Base-by-base conservation (phyloP, 2,113 vertebrate genomes). In the Cervus canadensis region DNA sequence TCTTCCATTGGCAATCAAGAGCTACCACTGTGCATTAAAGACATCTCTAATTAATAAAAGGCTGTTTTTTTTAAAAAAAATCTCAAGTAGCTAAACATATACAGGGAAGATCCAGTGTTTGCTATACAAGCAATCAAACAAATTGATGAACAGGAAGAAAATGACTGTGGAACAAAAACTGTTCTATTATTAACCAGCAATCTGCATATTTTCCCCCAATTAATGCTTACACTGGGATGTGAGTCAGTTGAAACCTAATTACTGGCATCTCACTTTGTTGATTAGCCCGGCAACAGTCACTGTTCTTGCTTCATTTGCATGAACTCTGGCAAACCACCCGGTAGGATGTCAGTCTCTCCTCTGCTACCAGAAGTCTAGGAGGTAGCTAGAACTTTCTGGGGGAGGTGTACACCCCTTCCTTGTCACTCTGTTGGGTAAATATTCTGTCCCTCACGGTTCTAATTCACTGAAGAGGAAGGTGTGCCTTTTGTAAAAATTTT, bases 171-270 rank as follows among this genome's bases (percentile, higher is more conserved):
- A 99, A 98, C 97, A 95, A 91, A 98, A 98, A 98, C 94, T 96
- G 98, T 98, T 98, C 98, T 98, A 98, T 99, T 98, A 99, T 99
- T 98, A 99, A 98, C 96, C 62, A 96, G 78, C 92, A 98, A 98
- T 98, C 98, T 98, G 98, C 98, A 98, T 98, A 96, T 98, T 97
- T 97, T 48, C 40, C 92, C 95, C 97, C 98, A 98, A 98, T 99
- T 99, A 99, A 98, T 98, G 98, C 96, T 96, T 97, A 98, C 92
- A 98, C 97, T 97, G 95, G 98, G 98, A 97, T 95, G 83, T 6
- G 2, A 99, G 98, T 98, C 98, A 94, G 98, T 97, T 94, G 92
- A 98, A 99, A 98, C 95, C 97, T 98, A 98, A 99, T 99, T 99
- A 98, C 97, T 95, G 95, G 97, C 95, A 96, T 98, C 98, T 98